Conservation (phyloP, 2,888 invertebrate genomes). For the Hirtodrosophila duncani region DNA sequence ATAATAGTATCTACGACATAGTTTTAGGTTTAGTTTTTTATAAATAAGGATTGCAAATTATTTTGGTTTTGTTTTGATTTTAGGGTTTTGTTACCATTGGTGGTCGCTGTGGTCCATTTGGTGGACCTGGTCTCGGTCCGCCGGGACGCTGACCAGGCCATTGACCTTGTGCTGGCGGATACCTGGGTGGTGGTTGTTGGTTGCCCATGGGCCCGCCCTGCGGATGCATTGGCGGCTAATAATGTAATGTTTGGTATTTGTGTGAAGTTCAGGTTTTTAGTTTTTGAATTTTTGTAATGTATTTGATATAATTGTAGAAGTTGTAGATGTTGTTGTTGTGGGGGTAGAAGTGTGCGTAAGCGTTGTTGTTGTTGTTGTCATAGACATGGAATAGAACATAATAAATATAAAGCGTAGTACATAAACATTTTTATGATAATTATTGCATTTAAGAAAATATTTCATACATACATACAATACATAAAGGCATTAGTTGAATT, state of each 20-base stretch:
- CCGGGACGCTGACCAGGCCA: slow-evolving; percentile 79
- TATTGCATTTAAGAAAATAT: slow-evolving; percentile 8
- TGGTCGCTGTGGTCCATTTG: slow-evolving; percentile 80
- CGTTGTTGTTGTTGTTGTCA: slow-evolving; percentile 71
- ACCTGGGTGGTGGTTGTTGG: slow-evolving; percentile 80
- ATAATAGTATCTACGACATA: no score
- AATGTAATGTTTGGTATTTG: slow-evolving; percentile 38
- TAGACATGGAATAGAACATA: slow-evolving; percentile 72
- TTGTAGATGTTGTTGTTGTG: slow-evolving; percentile 43
- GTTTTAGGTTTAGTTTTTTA: slow-evolving; percentile 11
- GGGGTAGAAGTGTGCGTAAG: slow-evolving; percentile 67
- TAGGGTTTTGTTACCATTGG: slow-evolving; percentile 80
- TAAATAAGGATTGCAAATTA: slow-evolving; percentile 13
- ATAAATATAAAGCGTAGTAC: slow-evolving; percentile 70
- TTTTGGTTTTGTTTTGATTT: slow-evolving; percentile 11
- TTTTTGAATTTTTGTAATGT: no score
- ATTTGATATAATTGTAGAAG: slow-evolving; percentile 47
- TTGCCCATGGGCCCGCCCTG: slow-evolving; percentile 80
- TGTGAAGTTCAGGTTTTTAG: no score
- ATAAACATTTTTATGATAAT: slow-evolving; percentile 54
- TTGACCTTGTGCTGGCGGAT: slow-evolving; percentile 78
- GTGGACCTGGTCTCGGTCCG: slow-evolving; percentile 79
- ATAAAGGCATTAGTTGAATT: slow-evolving; percentile 23
- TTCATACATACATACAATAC: slow-evolving; percentile 13
- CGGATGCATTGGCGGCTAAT: slow-evolving; percentile 80